Evolutionary conservation across 2,888 invertebrate species (phyloP), one percentile per base, ranked within the genome.

Genomic region (Odontomyia ornata): DNA sequence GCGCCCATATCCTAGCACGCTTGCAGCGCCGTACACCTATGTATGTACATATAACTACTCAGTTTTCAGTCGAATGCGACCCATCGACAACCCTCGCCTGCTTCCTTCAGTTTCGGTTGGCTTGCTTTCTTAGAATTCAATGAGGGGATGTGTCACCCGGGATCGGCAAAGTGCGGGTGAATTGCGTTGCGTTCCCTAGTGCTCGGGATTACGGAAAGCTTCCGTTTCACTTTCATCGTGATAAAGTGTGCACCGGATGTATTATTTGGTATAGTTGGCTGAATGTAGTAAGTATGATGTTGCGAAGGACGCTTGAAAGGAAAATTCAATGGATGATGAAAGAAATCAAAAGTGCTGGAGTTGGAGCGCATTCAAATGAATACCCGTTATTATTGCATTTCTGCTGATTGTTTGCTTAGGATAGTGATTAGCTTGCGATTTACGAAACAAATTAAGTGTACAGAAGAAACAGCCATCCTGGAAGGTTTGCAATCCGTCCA

Each of bases 221-320:
- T 60, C 57, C 30, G 57, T 73, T 73, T 57, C 47, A 69, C 47
- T 69, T 69, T 47, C 47, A 69, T 47, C 69, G 18, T 25, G 46
- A 69, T 47, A 47, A 47, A 69, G 47, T 69, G 46, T 69, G 69
- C 47, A 25, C 69, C 28, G 69, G 69, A 69, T 69, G 30, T 69
- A 47, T 69, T 46, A 69, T 69, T 47, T 69, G 46, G 23, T 47
- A 69, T 69, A 69, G 69, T 47, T 47, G 69, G 27, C 7, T 69
- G 69, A 36, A 30, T 7, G 43, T 36, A 30, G 30, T 64, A 64
- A 28, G n/a, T 7, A 36, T 36, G 36, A 36, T 36, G 3, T 9
- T 36, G 9, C n/a, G n/a, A 62, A 62, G 62, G 62, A 62, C 62
- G 62, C 27, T 62, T 27, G n/a, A 27, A 27, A 27, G 62, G 1